Base-by-base conservation (phyloP, 2,888 invertebrate genomes). In the Chouioia cunea region DNA sequence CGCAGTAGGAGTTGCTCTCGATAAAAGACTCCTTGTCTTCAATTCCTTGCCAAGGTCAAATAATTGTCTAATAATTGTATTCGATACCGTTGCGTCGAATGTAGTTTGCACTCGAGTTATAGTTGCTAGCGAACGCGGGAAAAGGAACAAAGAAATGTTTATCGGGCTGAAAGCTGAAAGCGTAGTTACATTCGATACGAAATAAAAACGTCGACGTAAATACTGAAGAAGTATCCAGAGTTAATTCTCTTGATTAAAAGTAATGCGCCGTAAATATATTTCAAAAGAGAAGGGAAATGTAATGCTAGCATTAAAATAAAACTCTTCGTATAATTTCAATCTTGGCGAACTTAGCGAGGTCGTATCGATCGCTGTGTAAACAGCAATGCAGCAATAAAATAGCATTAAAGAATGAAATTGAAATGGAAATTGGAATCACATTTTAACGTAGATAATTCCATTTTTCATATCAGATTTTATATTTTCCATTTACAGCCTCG, bases 281-380 rank as follows among this genome's bases (percentile, higher is more conserved):
- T 36, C 52, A 57, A 36, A 56, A 15, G 22, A 15, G 18, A 15
- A n/a, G 27, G 50, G 62, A 56, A 68, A 47, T 16, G 36, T 50
- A 57, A 52, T 47, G 27, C 47, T 36, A 23, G 46, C 57, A 58
- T 70, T 70, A 58, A 69, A 59, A 53, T 64, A 27, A 23, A 64
- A 70, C 22, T 36, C 46, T 52, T 20, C 58, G 52, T 56, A 27
- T 44, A 52, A 62, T 64, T 70, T 64, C 46, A 64, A 57, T 50
- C 56, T 46, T 48, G 14, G 43, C 43, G 27, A 60, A 60, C 46
- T 53, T 60, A 15, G 20, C 16, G 36, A 47, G 47, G 43, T 22
- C 16, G 20, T 59, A 66, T 60, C 22, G 59, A 66, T 60, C 47
- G 53, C 16, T n/a, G 16, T 10, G 52, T 52, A 58, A 46, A 59